Evolutionary conservation across 2,797 vertebrate genomes (phyloP).

Genomic region (Phyllotis vaccarum): DNA sequence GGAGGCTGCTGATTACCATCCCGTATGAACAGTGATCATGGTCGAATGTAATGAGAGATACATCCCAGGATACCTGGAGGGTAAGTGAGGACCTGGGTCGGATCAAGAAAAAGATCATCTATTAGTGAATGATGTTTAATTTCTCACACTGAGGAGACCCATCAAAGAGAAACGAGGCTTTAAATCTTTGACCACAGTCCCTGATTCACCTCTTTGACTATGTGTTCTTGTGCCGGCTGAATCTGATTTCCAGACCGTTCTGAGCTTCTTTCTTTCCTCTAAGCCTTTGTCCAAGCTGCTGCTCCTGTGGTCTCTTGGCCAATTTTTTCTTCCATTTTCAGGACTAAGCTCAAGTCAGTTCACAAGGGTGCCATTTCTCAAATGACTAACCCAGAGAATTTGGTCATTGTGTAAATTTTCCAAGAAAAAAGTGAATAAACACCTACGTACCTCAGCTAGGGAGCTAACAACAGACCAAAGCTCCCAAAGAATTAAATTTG

Average conservation of each 20-base stretch:
- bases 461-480: neutral
- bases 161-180: neutral
- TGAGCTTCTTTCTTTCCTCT: neutral
- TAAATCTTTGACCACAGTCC: neutral
- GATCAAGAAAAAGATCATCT: neutral
- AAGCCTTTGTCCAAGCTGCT: neutral
- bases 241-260: neutral
- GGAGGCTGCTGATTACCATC: neutral
- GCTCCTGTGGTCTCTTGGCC: neutral
- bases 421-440: neutral
- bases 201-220: neutral
- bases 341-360: neutral
- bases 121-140: neutral
- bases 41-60: conserved; percentile 47
- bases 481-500: no score
- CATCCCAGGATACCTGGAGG: conserved; percentile 28
- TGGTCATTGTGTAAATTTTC: neutral
- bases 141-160: neutral
- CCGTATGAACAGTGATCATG: neutral
- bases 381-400: neutral
- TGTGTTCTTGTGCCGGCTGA: neutral
- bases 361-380: neutral
- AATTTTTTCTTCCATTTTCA: neutral
- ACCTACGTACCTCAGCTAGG: no score
- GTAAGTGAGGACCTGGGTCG: neutral